phyloP scores from a whole-genome alignment of 2,113 vertebrate species.

The Solenodon paradoxus region DNA sequence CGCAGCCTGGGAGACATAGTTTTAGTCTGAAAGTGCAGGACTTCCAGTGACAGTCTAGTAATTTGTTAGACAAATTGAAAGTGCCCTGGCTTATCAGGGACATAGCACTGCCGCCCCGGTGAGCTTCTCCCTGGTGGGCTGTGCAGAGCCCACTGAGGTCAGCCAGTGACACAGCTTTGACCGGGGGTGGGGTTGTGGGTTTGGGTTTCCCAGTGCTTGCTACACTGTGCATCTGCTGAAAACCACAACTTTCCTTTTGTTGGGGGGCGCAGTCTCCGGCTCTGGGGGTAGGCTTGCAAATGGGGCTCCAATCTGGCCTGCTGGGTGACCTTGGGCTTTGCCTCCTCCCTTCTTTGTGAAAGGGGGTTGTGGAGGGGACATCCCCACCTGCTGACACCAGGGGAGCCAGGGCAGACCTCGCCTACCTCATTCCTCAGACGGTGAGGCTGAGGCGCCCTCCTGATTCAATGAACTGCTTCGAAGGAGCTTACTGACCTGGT shows the following conservation, averaged over 20 bases:
- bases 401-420: too few relatives aligned
- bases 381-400: too few relatives aligned
- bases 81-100: neutral
- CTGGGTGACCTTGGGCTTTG: neutral
- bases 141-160: neutral
- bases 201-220: neutral
- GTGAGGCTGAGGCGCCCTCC: too few relatives aligned
- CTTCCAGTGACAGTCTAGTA: neutral
- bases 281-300: neutral
- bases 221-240: neutral
- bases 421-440: too few relatives aligned
- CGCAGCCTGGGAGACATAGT: neutral
- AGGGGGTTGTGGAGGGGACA: too few relatives aligned
- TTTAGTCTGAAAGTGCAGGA: neutral
- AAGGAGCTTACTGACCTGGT: too few relatives aligned
- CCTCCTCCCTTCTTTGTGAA: neutral
- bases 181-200: neutral
- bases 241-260: neutral
- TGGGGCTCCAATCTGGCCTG: neutral
- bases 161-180: neutral
- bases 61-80: neutral
- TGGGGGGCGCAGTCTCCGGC: neutral
- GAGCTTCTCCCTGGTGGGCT: neutral
- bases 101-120: rapidly evolving
- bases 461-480: too few relatives aligned